Evolutionary conservation across 2,888 invertebrate genomes (phyloP), one percentile per base, ranked within the genome.

Genomic region (Noctua fimbriata): DNA sequence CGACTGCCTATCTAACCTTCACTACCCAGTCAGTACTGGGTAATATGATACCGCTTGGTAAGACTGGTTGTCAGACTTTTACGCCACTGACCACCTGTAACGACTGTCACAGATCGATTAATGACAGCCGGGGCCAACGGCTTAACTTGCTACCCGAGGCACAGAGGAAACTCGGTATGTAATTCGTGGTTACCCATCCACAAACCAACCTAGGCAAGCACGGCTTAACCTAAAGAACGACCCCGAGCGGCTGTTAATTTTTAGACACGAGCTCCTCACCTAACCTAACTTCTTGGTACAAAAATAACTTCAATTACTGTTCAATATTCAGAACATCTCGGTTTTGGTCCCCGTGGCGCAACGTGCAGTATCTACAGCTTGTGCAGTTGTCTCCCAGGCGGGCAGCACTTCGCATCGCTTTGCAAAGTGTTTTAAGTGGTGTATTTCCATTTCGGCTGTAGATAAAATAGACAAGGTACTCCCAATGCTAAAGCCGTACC

Each of bases 271-370:
- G 6, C 14, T 58, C 14, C n/a, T 58, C n/a, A 55, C n/a, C 12
- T 58, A 14, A 58, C n/a, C n/a, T 58, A 55, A 69, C 9, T 55
- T 21, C 10, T n/a, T 7, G 16, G 36, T 49, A 55, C 47, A 6
- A 73, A 36, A 71, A 55, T 70, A 66, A 58, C 36, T 83, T 82
- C 32, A 66, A 65, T 65, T 16, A 76, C 36, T 47, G 12, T 55
- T 14, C 24, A n/a, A n/a, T 67, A 28, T 44, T 41, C 77, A 28
- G 63, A 18, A 16, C 41, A 73, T 73, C n/a, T 60, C 41, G 12
- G 24, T 28, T 28, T 28, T 6, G 6, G 24, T 76, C n/a, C 58
- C 65, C 16, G 65, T 18, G 63, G 44, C 18, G 21, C 32, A 65
- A n/a, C 28, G 36, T 36, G 58, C 63, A 69, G 81, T 55, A 18